Conservation (phyloP, 2,113 vertebrate genomes). For the Polypterus bichir region DNA sequence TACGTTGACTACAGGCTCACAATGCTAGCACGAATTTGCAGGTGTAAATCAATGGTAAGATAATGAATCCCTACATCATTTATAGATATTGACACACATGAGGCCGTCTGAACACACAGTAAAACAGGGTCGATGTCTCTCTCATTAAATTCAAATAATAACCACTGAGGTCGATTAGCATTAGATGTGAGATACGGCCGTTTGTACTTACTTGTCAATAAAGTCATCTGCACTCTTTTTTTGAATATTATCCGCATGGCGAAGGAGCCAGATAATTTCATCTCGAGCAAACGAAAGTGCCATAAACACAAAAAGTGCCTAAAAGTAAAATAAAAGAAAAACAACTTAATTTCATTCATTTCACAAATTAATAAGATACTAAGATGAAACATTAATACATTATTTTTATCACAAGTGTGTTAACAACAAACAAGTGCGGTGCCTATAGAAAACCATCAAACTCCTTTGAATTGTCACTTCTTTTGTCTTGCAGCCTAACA, state of each 20-base stretch:
- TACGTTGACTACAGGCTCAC: too few relatives aligned
- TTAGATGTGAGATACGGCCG: not conserved
- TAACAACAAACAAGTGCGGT: too few relatives aligned
- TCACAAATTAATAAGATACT: not conserved
- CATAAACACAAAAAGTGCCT: conserved; percentile 98
- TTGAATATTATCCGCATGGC: conserved; percentile 96
- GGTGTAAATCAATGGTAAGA: too few relatives aligned
- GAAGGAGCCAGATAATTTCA: conserved; percentile 96
- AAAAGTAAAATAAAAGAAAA: conserved; percentile 15
- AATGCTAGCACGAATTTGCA: too few relatives aligned
- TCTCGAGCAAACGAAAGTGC: conserved; percentile 93
- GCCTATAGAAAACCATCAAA: too few relatives aligned
- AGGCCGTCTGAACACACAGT: too few relatives aligned
- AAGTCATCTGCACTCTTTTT: conserved; percentile 98
- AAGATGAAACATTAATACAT: not conserved
- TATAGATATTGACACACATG: too few relatives aligned
- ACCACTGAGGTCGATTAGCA: too few relatives aligned
- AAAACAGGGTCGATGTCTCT: too few relatives aligned
- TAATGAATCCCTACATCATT: too few relatives aligned
- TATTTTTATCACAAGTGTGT: not conserved
- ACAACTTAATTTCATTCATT: not conserved
- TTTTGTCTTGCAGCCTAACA: too few relatives aligned
- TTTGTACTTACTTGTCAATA: conserved; percentile 80
- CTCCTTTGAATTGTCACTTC: not conserved
- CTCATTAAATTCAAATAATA: too few relatives aligned